A percentile compares a stretch with the other conserved stretches of the same genome.
Conservation (phyloP, 2,113 vertebrate genomes). For the Rhea americana region DNA sequence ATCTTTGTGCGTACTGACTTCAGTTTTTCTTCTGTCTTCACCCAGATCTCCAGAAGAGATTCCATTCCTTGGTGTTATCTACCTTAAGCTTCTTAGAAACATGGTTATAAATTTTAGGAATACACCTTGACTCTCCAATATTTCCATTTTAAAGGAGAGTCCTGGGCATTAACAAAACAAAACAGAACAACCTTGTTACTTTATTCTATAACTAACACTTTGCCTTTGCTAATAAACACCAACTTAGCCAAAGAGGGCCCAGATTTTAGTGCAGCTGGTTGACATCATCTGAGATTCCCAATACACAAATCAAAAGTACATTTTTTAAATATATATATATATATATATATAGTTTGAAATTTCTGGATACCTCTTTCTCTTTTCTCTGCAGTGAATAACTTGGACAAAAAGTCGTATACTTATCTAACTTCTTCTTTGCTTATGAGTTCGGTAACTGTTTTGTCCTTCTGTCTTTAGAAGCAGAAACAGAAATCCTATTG, state of each 20-base stretch:
- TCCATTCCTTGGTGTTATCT: not conserved
- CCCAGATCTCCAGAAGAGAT: not conserved
- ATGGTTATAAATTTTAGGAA: not conserved
- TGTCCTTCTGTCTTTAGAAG: conserved; percentile 72
- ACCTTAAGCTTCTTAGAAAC: not conserved
- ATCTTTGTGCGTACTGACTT: not conserved
- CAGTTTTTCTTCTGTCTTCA: not conserved
- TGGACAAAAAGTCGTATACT: not conserved
- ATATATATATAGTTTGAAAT: not conserved
- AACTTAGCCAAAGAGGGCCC: not conserved
- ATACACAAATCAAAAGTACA: not conserved
- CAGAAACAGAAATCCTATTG: conserved; percentile 75
- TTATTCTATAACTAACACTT: not conserved
- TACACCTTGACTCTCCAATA: not conserved
- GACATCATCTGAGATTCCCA: not conserved
- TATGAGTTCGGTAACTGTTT: not conserved
- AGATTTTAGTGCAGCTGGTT: not conserved
- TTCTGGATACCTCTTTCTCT: not conserved
- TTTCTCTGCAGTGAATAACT: not conserved
- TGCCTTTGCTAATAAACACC: not conserved
- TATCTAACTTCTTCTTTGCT: not conserved
- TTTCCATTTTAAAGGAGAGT: not conserved
- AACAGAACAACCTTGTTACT: not conserved
- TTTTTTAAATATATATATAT: not conserved
- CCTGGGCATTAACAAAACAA: not conserved